Conservation (phyloP, 1,140 invertebrate genomes). For the Panulirus ornatus region DNA sequence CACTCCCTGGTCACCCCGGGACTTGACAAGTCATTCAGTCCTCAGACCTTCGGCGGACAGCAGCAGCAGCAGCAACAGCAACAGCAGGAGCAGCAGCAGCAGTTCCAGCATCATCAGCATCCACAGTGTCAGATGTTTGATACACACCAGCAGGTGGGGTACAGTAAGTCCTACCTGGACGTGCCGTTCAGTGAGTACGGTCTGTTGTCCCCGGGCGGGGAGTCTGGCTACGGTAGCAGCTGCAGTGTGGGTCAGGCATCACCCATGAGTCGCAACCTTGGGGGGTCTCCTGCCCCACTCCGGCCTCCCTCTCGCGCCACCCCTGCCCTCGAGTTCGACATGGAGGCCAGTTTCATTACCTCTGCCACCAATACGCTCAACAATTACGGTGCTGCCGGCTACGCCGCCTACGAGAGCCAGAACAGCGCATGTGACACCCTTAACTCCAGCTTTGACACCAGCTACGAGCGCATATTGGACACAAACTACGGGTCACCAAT, state of each 20-base stretch:
- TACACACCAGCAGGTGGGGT: conserved; percentile 46
- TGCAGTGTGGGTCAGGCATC: conserved; percentile 62
- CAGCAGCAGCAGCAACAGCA: not conserved
- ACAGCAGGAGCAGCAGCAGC: conserved; percentile 22
- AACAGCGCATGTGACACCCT: conserved; percentile 42
- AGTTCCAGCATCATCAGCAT: conserved; percentile 36
- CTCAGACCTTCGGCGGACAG: conserved; percentile 60
- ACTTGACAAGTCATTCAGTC: conserved; percentile 54
- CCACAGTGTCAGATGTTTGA: conserved; percentile 64
- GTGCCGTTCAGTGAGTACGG: conserved; percentile 52
- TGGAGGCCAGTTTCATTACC: conserved; percentile 50
- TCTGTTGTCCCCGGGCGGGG: conserved; percentile 48
- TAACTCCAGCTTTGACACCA: conserved; percentile 56
- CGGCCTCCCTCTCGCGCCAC: conserved; percentile 25
- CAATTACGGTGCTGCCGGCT: conserved; percentile 51
- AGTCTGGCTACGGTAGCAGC: conserved; percentile 56
- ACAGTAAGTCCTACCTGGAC: conserved; percentile 50
- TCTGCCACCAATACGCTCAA: conserved; percentile 57
- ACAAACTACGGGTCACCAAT: conserved; percentile 45
- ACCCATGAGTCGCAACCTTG: conserved; percentile 54
- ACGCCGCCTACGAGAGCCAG: conserved; percentile 26
- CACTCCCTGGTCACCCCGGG: conserved; percentile 55
- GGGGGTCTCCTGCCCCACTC: conserved; percentile 46
- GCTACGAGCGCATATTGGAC: conserved; percentile 45
- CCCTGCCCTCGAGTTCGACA: conserved; percentile 44